Evolutionary conservation across 2,888 invertebrate species (phyloP), one percentile per base, ranked within the genome.

Genomic region (Drosophila buzzatii): DNA sequence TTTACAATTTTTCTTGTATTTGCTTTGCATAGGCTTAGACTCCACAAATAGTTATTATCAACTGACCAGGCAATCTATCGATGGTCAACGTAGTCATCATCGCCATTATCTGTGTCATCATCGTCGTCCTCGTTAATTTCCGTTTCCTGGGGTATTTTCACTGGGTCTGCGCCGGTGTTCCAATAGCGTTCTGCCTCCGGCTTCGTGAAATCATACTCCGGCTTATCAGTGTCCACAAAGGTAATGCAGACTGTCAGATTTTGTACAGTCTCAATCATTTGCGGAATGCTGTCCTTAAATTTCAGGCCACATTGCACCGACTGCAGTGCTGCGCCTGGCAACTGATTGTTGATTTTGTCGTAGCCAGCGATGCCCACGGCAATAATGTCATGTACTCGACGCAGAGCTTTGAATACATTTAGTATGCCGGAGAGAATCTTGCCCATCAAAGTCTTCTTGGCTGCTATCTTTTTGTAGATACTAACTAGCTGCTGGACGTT

Each of bases 391-490:
- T 79, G 81, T 0, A 91, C 73, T 2, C 79, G 85, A 0, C 78
- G 82, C 9, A 77, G 59, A 0, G 90, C 81, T 64, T 82, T 91
- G 6, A 82, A 60, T 0, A 86, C 63, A 60, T 91, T 92, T 53
- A 91, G 44, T 0, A 89, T 65, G 0, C 85, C 68, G 2, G 90
- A 80, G 0, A 91, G 60, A 6, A 92, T 79, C 65, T 91, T 92
- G 6, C 92, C 92, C 59, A 91, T 20, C 0, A 91, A 18, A 0
- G 92, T 82, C 33, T 87, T 69, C 41, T 91, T 91, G 20, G 70
- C 72, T 2, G 82, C 79, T 0, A 92, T 79, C 65, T 91, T 92
- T 61, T 89, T 91, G 60, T 92, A 92, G 49, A 92, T 81, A 3
- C 62, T 73, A 0, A 90, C 81, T 27, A 92, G 72, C 27, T 88